These are phyloP conservation scores for Myotis daubentonii DNA, from an alignment of 2,797 vertebrate species.

Conservation along the genomic window DNA sequence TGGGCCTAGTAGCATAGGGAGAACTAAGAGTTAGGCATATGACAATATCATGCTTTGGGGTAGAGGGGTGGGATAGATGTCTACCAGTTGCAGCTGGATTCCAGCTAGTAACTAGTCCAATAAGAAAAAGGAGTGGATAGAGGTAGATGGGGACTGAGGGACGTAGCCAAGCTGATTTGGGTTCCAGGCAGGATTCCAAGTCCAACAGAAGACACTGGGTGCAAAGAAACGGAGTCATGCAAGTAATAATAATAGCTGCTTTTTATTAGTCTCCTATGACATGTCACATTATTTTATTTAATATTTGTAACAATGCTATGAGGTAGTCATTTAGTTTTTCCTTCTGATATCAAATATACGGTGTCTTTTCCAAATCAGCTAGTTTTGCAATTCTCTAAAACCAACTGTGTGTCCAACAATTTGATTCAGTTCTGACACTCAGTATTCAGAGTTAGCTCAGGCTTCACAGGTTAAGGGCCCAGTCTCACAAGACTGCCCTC, in stretches of 20 bases:
- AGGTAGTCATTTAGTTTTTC: not conserved
- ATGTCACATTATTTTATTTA: conserved; percentile 6
- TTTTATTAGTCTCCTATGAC: not conserved
- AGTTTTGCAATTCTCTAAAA: not conserved
- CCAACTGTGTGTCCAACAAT: not conserved
- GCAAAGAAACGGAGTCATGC: not conserved
- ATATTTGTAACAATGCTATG: not conserved
- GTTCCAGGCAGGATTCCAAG: not conserved
- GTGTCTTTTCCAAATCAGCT: conserved; percentile 6
- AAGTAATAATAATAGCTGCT: not conserved
- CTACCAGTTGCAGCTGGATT: not conserved
- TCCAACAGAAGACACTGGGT: not conserved
- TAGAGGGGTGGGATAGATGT: not conserved
- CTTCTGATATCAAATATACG: not conserved
- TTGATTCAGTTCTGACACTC: conserved; percentile 6
- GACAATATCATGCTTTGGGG: not conserved
- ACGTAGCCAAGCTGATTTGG: not conserved
- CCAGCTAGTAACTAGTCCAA: not conserved
- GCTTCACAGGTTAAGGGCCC: not conserved
- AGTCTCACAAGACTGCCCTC: not conserved
- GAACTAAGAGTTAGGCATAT: not conserved
- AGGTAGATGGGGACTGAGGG: not conserved
- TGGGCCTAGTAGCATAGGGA: not conserved
- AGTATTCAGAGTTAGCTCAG: not conserved
- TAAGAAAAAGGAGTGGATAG: conserved; percentile 29